Evolutionary conservation across 2,888 invertebrate species (phyloP).

Genomic region (Agriopis marginaria): DNA sequence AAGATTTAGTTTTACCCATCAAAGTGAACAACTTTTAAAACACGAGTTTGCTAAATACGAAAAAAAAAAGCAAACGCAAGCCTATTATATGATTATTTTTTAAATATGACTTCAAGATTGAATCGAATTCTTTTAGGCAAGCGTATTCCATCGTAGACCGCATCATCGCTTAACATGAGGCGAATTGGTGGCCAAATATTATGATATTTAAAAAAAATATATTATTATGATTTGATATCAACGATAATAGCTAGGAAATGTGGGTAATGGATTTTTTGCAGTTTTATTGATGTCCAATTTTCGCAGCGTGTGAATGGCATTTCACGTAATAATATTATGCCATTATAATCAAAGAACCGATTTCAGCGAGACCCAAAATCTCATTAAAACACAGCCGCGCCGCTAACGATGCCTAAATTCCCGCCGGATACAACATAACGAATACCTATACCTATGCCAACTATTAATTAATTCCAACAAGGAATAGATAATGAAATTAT

Average conservation of each 20-base stretch:
- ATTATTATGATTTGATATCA: background rate
- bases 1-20: too few species aligned
- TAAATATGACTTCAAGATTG: too few species aligned
- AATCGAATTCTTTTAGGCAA: too few species aligned
- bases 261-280: background rate
- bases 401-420: constrained; percentile 17
- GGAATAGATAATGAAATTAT: constrained; percentile 69
- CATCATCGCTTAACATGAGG: too few species aligned
- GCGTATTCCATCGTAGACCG: too few species aligned
- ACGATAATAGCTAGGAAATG: background rate
- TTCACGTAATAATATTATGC: background rate
- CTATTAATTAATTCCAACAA: constrained; percentile 54
- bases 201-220: background rate
- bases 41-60: too few species aligned
- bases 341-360: constrained; percentile 14
- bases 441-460: constrained; percentile 39
- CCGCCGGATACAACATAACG: constrained; percentile 39
- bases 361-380: constrained; percentile 2
- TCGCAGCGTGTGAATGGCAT: background rate
- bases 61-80: too few species aligned
- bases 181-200: background rate
- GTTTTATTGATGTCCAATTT: background rate
- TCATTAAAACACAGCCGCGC: constrained; percentile 23
- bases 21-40: too few species aligned
- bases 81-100: too few species aligned